phyloP scores from a whole-genome alignment of 2,113 vertebrate genomes.

The Trematocara unimaculatum region DNA sequence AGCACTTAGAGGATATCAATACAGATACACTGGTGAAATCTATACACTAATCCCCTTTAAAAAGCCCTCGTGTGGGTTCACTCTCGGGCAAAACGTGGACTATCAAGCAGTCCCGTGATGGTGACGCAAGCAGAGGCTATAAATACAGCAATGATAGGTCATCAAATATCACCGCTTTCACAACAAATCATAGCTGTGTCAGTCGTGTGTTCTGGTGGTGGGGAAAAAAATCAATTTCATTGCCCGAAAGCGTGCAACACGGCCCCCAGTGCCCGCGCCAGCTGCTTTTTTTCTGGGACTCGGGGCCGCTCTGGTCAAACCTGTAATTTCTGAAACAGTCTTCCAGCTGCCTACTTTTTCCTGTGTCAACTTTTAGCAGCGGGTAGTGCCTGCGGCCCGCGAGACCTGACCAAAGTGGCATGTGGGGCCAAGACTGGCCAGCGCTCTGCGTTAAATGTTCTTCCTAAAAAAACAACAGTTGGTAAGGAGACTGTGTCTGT shows the following conservation, averaged over 20 bases:
- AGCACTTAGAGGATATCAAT: background rate
- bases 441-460: constrained; percentile 51
- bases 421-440: constrained; percentile 43
- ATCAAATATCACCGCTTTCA: constrained; percentile 65
- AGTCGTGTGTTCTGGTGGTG: constrained; percentile 2
- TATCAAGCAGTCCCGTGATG: constrained; percentile 22
- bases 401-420: constrained; percentile 55
- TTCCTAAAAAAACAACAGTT: constrained; percentile 34
- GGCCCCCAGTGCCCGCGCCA: constrained; percentile 44
- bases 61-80: background rate
- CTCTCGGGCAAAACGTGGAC: constrained; percentile 25
- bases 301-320: constrained; percentile 54
- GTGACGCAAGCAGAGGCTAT: constrained; percentile 55
- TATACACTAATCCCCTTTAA: background rate
- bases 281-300: constrained; percentile 55
- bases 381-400: constrained; percentile 45
- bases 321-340: constrained; percentile 70
- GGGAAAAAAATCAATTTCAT: constrained; percentile 19
- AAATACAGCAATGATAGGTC: constrained; percentile 63
- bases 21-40: background rate
- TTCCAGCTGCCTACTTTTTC: constrained; percentile 69
- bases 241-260: constrained; percentile 61
- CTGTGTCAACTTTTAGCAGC: constrained; percentile 74
- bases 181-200: constrained; percentile 61
- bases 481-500: constrained; percentile 45